A percentile compares a stretch with the other conserved stretches of the same genome.
phyloP scores from a whole-genome alignment of 1,140 invertebrate genomes.

The Planococcus citri region DNA sequence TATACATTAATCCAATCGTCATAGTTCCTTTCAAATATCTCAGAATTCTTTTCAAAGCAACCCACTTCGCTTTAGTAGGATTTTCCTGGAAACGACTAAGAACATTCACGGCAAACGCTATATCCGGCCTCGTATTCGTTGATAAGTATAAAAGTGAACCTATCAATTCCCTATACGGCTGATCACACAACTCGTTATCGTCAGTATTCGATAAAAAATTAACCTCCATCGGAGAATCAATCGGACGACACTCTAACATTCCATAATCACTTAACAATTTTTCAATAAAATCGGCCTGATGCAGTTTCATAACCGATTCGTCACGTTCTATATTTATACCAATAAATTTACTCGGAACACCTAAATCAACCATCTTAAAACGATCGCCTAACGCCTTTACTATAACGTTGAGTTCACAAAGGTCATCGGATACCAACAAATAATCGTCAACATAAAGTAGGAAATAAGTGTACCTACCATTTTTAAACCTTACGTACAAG shows the following conservation, averaged over 20 bases:
- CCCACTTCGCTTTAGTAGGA: conserved; percentile 6
- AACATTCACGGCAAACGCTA: background rate
- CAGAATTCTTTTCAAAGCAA: background rate
- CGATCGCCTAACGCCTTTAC: background rate
- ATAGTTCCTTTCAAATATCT: conserved; percentile 17
- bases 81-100: background rate
- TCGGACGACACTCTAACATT: background rate
- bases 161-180: conserved; percentile 9
- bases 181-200: background rate
- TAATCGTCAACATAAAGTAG: background rate
- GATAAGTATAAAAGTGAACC: conserved; percentile 13
- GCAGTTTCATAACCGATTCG: background rate
- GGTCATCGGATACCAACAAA: background rate
- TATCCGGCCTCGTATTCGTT: conserved; percentile 13
- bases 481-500: background rate
- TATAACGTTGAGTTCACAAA: background rate
- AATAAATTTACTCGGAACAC: background rate
- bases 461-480: background rate
- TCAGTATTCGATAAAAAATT: background rate
- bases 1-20: background rate
- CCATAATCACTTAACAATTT: background rate
- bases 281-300: background rate
- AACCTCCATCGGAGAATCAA: background rate
- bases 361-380: background rate
- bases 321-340: background rate